phyloP scores from a whole-genome alignment of 2,113 vertebrate genomes.

The Origma solitaria region DNA sequence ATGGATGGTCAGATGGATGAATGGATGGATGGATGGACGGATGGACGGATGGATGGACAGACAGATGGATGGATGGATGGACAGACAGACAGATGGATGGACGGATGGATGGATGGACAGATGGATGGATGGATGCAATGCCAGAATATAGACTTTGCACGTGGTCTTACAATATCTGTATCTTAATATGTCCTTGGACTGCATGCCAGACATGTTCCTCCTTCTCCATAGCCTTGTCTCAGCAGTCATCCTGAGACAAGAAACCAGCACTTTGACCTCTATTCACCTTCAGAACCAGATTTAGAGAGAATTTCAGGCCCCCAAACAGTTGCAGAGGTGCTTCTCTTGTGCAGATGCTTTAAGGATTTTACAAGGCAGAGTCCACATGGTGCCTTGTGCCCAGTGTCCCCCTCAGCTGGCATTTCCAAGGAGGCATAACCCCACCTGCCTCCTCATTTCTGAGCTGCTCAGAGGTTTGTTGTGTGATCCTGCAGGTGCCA shows the following conservation, averaged over 20 bases:
- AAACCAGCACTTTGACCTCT: neutral
- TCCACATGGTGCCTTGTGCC: accelerated
- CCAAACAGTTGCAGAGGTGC: no score
- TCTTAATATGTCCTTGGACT: neutral
- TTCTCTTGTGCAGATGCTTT: neutral
- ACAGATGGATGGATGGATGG: neutral
- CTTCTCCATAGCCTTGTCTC: neutral
- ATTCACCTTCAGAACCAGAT: neutral
- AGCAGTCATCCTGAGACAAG: neutral
- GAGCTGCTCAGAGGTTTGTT: neutral
- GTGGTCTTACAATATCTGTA: neutral
- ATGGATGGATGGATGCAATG: neutral
- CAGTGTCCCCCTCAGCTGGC: neutral
- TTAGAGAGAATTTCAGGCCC: neutral
- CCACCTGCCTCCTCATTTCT: neutral
- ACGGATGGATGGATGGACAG: no score
- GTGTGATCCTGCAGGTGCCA: neutral
- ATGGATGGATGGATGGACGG: neutral
- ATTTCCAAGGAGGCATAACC: neutral
- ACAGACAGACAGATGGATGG: accelerated
- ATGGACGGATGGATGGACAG: neutral
- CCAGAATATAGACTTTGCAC: neutral
- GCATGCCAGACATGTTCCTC: neutral
- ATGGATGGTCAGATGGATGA: no score
- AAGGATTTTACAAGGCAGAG: neutral